Conservation (phyloP, 2,797 vertebrate species). For the Enteromius anoplus region DNA sequence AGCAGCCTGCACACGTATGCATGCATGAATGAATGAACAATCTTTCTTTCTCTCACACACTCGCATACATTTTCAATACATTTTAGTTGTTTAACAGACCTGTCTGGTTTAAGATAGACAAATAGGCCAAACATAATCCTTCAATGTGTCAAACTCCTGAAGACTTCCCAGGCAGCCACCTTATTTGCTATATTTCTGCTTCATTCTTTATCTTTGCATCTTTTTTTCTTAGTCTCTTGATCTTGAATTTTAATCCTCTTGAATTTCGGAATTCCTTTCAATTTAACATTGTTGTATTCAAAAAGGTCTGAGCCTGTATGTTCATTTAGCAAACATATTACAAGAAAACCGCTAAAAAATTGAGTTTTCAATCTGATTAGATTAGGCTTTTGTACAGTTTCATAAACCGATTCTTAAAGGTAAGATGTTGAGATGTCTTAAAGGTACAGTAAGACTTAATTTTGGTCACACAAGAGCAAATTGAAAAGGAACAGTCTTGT, state of each 20-base stretch:
- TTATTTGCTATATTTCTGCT: not conserved
- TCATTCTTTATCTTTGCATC: not conserved
- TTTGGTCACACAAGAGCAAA: not conserved
- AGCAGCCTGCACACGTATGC: not conserved
- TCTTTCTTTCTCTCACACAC: not conserved
- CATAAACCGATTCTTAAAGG: not conserved
- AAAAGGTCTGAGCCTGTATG: not conserved
- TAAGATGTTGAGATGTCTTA: not conserved
- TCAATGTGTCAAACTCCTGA: slow-evolving; percentile 5
- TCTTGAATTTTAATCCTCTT: not conserved
- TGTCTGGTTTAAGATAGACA: slow-evolving; percentile 24
- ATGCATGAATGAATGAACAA: slow-evolving; percentile 13
- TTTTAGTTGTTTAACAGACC: slow-evolving; percentile 16
- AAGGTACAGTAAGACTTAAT: not conserved
- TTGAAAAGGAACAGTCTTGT: not conserved
- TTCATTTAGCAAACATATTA: not conserved
- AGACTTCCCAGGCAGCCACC: not conserved
- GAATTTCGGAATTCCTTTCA: not conserved
- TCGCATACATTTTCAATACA: slow-evolving; percentile 9
- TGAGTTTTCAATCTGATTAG: not conserved
- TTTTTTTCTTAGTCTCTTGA: not conserved
- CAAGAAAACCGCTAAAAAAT: not conserved
- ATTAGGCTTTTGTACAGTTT: not conserved
- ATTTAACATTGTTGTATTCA: not conserved
- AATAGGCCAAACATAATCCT: slow-evolving; percentile 1